Evolutionary conservation across 2,113 vertebrate genomes (phyloP), one percentile per base, ranked within the genome.

Genomic region (Cryptomyrus ogoouensis): DNA sequence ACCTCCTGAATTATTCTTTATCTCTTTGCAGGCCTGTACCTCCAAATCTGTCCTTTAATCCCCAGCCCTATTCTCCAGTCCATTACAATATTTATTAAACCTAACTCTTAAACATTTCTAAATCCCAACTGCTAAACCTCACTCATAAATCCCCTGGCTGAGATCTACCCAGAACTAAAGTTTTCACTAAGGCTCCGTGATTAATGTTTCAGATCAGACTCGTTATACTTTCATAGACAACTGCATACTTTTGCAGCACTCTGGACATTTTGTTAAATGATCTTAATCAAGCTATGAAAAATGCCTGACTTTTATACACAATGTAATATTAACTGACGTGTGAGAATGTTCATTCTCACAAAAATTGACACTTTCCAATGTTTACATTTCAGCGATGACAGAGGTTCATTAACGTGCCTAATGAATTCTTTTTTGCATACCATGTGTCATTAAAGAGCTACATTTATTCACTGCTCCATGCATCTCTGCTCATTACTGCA

Each of bases 181-280:
- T 44, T 31, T 88, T 17, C 53, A 49, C 44, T 56, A 35, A 15
- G 44, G 52, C 19, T 88, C 53, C 5, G 39, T 62, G 15, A 42
- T 44, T 84, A 84, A 84, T 84, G 39, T 84, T 84, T 84, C 80
- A 46, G 42, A 84, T 42, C 44, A 46, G 39, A 46, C 31, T 46
- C 42, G 0, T 62, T 62, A 88, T 35, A 42, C 8, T 10, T 31
- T 35, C 5, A 19, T 21, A n/a, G 87, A 88, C 39, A 88, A 35
- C 87, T 88, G n/a, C 56, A n/a, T 58, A 19, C 21, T 88, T 88
- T 58, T 88, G 87, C 19, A 47, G 87, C 19, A 19, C 53, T 46
- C 8, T 27, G 53, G 50, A n/a, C 13, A 62, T n/a, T 88, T 88
- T 66, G 2, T 87, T 52, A 87, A 24, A 44, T 13, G 3, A 46